Evolutionary conservation across 35 echinoderm and acorn worm genomes (phyloP).

Genomic region (Chiridota heheva): DNA sequence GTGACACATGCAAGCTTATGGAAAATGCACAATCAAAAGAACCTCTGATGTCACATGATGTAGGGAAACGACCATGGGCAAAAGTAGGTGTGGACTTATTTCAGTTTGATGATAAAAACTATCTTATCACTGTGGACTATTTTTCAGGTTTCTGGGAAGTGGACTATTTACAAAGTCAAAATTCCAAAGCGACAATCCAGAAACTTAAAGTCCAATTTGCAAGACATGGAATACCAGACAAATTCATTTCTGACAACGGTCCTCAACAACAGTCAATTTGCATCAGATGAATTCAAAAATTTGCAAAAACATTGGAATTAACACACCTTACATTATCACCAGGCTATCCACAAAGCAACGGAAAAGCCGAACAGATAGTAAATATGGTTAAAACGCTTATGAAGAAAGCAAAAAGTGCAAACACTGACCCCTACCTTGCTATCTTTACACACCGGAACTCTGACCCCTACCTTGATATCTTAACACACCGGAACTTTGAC

Average conservation of each 20-base stretch:
- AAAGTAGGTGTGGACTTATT: constrained; percentile 55
- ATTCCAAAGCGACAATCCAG: constrained; percentile 13
- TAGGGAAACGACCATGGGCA: constrained; percentile 50
- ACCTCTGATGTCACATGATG: constrained; percentile 51
- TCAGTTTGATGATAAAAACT: constrained; percentile 30
- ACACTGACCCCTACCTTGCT: constrained; percentile 56
- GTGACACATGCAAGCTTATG: constrained; percentile 36
- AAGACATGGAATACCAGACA: no score
- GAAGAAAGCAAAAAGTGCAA: constrained; percentile 34
- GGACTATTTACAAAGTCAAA: constrained; percentile 39
- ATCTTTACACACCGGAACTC: constrained; percentile 50
- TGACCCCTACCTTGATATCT: no score
- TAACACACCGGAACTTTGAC: no score
- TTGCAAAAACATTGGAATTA: constrained; percentile 59
- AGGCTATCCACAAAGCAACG: constrained; percentile 10
- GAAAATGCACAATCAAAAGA: constrained; percentile 36
- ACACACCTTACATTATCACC: constrained; percentile 51
- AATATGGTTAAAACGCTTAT: constrained; percentile 23
- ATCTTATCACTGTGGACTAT: constrained; percentile 59
- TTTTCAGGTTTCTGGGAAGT: constrained; percentile 68
- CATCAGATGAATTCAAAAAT: constrained; percentile 48
- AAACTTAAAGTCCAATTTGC: no score
- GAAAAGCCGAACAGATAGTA: constrained; percentile 15
- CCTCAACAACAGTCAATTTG: no score
- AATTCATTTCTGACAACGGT: no score